Evolutionary conservation across 2,797 vertebrate species (phyloP), one percentile per base, ranked within the genome.

Genomic region (Parauchenoglanis ngamensis): DNA sequence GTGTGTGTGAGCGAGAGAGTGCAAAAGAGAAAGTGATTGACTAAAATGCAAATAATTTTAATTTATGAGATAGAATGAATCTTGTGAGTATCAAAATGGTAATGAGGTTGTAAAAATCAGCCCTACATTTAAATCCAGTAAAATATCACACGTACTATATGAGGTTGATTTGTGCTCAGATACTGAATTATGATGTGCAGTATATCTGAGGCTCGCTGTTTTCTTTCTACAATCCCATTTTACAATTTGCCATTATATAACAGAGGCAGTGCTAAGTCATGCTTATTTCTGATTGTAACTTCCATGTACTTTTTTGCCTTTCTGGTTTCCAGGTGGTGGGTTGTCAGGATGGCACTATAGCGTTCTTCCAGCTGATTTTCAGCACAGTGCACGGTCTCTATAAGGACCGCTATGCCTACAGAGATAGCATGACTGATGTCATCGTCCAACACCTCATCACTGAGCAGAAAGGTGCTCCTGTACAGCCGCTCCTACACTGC

Each of bases 371-470:
- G 93, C 94, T 99, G 82, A 97, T 98, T 92, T 99, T 99, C 94
- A 99, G 97, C 92, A 99, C 98, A 13, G 98, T 99, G 79, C 98
- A 99, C 0, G 98, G 98, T 77, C 97, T 99, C 28, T 99, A 99
- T 84, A 99, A 98, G 87, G 98, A 99, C 92, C 96, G 98, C 87
- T 99, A 99, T 0, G 98, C 98, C 80, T 99, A 98, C 90, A 96
- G 98, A 90, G 98, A 99, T 93, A 98, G 93, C 94, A 99, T 99
- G 98, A 99, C 98, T 0, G 98, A 99, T 6, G 98, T 99, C 59
- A 99, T 99, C 23, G 98, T 99, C 56, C 98, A 99, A 87, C 98
- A 99, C 87, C 97, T 99, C 91, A 99, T 99, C 95, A 99, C 97
- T 0, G 98, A 99, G 61, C 97, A 99, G 78, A 99, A 99, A 96